A percentile compares a stretch with the other conserved stretches of the same genome.
Conservation (phyloP, 2,888 invertebrate genomes). For the Terebella lapidaria region DNA sequence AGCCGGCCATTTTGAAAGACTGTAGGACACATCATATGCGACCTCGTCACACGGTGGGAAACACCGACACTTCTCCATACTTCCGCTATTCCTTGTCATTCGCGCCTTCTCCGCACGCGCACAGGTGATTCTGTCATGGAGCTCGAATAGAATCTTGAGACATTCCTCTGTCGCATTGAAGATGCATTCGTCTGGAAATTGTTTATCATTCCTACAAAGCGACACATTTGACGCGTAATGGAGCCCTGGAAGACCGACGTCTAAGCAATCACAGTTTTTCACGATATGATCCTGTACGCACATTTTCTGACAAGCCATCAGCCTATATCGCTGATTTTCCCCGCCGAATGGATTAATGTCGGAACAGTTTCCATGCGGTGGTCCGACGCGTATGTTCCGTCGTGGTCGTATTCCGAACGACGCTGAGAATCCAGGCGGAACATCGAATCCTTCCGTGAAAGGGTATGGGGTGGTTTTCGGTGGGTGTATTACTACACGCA, state of each 20-base stretch:
- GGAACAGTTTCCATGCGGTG: constrained; percentile 24
- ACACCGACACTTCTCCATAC: constrained; percentile 19
- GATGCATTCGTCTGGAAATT: constrained; percentile 22
- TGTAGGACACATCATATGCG: constrained; percentile 24
- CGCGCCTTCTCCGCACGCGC: constrained; percentile 12
- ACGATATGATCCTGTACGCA: constrained; percentile 22
- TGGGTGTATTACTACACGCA: constrained; percentile 25
- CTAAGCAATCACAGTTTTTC: constrained; percentile 17
- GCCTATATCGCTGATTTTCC: constrained; percentile 12
- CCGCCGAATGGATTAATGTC: constrained; percentile 20
- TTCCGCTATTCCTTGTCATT: constrained; percentile 19
- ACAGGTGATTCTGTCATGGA: constrained; percentile 19
- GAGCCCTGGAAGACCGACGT: constrained; percentile 17
- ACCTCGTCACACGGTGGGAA: constrained; percentile 25
- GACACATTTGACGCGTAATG: constrained; percentile 1
- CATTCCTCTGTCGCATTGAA: constrained; percentile 19
- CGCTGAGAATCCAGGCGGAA: constrained; percentile 25
- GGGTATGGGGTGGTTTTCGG: constrained; percentile 22
- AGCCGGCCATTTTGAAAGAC: constrained; percentile 27
- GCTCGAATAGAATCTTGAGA: constrained; percentile 11
- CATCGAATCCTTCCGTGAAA: constrained; percentile 26
- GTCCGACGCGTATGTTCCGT: constrained; percentile 23
- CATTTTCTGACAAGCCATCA: constrained; percentile 27
- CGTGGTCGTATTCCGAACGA: constrained; percentile 25
- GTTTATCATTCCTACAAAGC: constrained; percentile 15